Evolutionary conservation across 2,888 invertebrate genomes (phyloP).

Genomic region (Lasioglossum zephyrum): DNA sequence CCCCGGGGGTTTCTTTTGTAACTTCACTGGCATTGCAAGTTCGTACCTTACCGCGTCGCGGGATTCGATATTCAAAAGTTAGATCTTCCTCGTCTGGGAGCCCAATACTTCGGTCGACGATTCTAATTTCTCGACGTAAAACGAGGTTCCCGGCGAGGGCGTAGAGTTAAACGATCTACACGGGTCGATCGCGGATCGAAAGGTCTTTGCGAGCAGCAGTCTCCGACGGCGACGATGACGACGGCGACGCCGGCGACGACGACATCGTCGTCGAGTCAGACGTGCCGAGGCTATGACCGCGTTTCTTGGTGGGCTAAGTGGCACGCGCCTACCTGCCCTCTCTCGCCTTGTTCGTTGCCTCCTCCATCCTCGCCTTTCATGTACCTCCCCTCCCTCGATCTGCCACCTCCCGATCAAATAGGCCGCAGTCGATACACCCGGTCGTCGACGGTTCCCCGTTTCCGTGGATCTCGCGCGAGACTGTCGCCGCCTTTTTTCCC

Average conservation of each 20-base stretch:
- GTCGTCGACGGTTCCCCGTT: slow-evolving; percentile 23
- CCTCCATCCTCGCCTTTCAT: slow-evolving; percentile 34
- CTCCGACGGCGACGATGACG: slow-evolving; percentile 21
- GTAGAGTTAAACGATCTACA: slow-evolving; percentile 26
- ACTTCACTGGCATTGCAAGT: neutral
- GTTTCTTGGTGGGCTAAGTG: slow-evolving; percentile 83
- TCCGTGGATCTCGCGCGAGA: slow-evolving; percentile 32
- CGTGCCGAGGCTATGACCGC: slow-evolving; percentile 84
- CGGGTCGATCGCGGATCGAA: slow-evolving; percentile 36
- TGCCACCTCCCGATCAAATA: slow-evolving; percentile 56
- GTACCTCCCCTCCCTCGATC: slow-evolving; percentile 25
- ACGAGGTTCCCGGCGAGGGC: slow-evolving; percentile 19
- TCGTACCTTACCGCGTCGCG: neutral
- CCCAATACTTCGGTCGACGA: neutral
- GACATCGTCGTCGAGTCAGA: slow-evolving; percentile 71
- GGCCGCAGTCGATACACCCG: slow-evolving; percentile 53
- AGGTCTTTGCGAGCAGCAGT: slow-evolving; percentile 44
- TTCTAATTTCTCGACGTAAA: neutral
- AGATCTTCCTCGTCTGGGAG: neutral
- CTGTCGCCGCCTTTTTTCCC: slow-evolving; percentile 46
- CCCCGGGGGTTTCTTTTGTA: neutral
- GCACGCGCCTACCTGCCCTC: slow-evolving; percentile 82
- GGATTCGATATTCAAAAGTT: neutral
- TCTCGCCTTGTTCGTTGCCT: slow-evolving; percentile 54
- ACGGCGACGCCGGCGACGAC: slow-evolving; percentile 13